These are phyloP conservation scores for Oostethus manadensis DNA, from an alignment of 2,113 vertebrate genomes.

Conservation along the genomic window DNA sequence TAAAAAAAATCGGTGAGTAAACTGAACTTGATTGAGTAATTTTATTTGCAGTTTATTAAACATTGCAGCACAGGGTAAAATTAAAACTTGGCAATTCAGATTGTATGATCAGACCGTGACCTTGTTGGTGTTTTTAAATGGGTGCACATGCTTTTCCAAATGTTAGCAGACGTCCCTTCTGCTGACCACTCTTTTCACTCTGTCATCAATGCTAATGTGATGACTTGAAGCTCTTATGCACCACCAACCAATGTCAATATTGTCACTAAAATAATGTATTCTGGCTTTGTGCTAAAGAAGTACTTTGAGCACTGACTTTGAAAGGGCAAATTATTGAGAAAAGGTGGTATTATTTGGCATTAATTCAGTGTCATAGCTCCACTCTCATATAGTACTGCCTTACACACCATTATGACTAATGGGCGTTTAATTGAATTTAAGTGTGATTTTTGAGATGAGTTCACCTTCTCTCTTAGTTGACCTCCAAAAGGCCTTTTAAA, in stretches of 20 bases:
- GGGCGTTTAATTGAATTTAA: constrained; percentile 1
- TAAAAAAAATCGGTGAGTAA: constrained; percentile 3
- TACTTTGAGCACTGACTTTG: constrained; percentile 25
- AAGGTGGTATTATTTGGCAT: constrained; percentile 29
- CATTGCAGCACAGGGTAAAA: not conserved
- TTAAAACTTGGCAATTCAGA: not conserved
- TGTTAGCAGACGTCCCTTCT: constrained; percentile 15
- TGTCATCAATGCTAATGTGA: constrained; percentile 14
- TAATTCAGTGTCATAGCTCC: constrained; percentile 16
- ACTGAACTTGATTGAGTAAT: constrained; percentile 16
- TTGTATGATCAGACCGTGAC: not conserved
- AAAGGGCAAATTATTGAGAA: constrained; percentile 19
- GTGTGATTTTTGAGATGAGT: constrained; percentile 17
- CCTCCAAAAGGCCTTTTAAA: constrained; percentile 3
- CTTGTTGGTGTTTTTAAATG: constrained; percentile 11
- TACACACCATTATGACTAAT: not conserved
- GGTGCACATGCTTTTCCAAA: not conserved
- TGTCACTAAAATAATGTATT: constrained; percentile 39
- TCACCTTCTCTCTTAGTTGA: constrained; percentile 4
- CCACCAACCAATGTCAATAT: constrained; percentile 34
- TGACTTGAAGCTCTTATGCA: constrained; percentile 17
- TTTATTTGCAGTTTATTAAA: constrained; percentile 3
- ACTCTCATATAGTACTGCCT: not conserved
- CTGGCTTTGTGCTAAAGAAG: constrained; percentile 35
- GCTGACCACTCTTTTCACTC: constrained; percentile 27